These are phyloP conservation scores for Hapalemur alaotrensis DNA, from an alignment of 2,797 vertebrate species.

Conservation along the genomic window DNA sequence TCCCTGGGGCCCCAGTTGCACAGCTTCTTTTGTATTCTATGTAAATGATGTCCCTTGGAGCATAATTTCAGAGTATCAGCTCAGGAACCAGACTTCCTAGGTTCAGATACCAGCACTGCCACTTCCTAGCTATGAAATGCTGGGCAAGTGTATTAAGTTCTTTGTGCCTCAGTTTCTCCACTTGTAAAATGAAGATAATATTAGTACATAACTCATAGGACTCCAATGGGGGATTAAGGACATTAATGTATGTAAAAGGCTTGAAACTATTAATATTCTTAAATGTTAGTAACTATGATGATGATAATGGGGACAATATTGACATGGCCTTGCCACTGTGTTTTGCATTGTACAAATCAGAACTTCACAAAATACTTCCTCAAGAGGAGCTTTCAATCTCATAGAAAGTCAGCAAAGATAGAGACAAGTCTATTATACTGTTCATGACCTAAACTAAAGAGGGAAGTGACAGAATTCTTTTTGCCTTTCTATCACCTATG, in stretches of 20 bases:
- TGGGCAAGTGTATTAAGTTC: neutral
- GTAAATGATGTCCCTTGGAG: neutral
- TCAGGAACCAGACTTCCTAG: neutral
- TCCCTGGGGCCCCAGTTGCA: no score
- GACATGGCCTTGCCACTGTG: neutral
- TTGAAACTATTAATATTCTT: neutral
- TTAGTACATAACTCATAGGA: neutral
- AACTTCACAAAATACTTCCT: neutral
- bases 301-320: neutral
- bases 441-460: neutral
- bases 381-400: neutral
- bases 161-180: neutral
- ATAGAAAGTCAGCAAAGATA: neutral
- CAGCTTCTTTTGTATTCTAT: rapidly evolving
- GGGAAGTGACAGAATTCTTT: neutral
- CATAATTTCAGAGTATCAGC: no score
- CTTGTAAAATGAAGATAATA: neutral
- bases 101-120: neutral
- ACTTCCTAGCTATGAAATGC: neutral
- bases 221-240: neutral
- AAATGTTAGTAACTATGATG: neutral
- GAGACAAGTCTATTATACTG: neutral
- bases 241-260: neutral
- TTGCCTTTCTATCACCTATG: neutral
- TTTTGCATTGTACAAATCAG: neutral